These are phyloP conservation scores for Oikopleura dioica DNA, from an alignment of 23 tunicate species.

Conservation along the genomic window DNA sequence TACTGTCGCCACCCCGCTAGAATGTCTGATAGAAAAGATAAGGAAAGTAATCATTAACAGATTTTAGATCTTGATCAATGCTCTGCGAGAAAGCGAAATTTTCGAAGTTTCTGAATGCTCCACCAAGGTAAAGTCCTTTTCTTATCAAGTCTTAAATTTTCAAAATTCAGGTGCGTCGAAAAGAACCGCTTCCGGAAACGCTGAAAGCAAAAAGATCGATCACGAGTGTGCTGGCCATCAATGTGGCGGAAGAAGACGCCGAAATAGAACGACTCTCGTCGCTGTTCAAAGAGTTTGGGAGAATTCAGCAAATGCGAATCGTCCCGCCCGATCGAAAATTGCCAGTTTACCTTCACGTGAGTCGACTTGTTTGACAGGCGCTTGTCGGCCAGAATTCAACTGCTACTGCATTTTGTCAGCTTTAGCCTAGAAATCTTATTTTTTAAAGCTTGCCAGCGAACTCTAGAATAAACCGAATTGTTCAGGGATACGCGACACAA, in stretches of 20 bases:
- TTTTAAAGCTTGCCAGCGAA: too few relatives aligned
- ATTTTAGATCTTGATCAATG: conserved; percentile 18
- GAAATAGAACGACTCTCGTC: conserved; percentile 20
- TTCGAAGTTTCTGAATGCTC: conserved; percentile 19
- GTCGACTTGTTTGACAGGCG: too few relatives aligned
- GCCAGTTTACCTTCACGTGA: conserved; percentile 24
- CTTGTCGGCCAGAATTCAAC: too few relatives aligned
- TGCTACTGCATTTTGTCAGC: too few relatives aligned
- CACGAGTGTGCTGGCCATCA: conserved; percentile 15
- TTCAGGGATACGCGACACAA: conserved; percentile 19
- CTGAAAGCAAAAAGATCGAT: neutral
- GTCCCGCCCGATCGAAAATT: conserved; percentile 23
- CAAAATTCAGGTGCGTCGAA: conserved; percentile 17
- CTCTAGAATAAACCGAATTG: too few relatives aligned
- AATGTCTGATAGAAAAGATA: too few relatives aligned
- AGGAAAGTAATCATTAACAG: too few relatives aligned
- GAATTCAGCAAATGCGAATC: conserved; percentile 28
- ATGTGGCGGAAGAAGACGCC: conserved; percentile 10
- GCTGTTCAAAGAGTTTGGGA: conserved; percentile 23
- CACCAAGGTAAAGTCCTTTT: neutral
- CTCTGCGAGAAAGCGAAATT: conserved; percentile 16
- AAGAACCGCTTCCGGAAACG: conserved; percentile 12
- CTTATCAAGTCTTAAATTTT: too few relatives aligned
- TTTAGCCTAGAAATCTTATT: too few relatives aligned
- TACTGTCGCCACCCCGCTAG: too few relatives aligned